Conservation (phyloP, 1,140 invertebrate genomes). For the Thaumetopoea pityocampa region DNA sequence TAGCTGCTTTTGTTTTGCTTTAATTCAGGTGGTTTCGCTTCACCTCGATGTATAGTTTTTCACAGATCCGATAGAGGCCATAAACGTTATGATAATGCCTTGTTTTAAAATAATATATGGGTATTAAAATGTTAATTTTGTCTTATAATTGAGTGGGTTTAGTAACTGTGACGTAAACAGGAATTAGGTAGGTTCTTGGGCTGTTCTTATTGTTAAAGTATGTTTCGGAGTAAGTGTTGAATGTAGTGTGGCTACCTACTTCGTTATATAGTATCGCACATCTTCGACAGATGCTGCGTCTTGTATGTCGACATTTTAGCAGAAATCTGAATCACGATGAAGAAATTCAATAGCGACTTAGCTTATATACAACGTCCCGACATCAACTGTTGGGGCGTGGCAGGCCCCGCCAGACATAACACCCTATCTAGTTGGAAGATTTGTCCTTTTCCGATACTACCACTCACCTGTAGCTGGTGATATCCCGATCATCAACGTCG, state of each 20-base stretch:
- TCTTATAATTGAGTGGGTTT: constrained; percentile 61
- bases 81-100: constrained; percentile 38
- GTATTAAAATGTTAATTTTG: constrained; percentile 69
- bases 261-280: no score
- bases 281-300: neutral
- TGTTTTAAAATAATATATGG: constrained; percentile 64
- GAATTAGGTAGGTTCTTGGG: constrained; percentile 58
- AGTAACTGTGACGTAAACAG: constrained; percentile 52
- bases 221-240: constrained; percentile 24
- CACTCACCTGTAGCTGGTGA: no score
- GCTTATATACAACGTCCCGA: no score
- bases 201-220: constrained; percentile 44
- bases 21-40: constrained; percentile 11
- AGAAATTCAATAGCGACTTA: no score
- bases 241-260: constrained; percentile 12
- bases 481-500: no score
- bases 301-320: no score
- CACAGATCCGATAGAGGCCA: constrained; percentile 27
- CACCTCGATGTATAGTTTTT: constrained; percentile 35
- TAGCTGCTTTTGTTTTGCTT: constrained; percentile 3
- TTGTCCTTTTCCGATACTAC: no score
- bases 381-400: no score
- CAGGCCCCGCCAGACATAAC: no score
- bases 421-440: no score
- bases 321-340: no score